Evolutionary conservation across 2,113 vertebrate genomes (phyloP), one percentile per base, ranked within the genome.

Genomic region (Strix uralensis): DNA sequence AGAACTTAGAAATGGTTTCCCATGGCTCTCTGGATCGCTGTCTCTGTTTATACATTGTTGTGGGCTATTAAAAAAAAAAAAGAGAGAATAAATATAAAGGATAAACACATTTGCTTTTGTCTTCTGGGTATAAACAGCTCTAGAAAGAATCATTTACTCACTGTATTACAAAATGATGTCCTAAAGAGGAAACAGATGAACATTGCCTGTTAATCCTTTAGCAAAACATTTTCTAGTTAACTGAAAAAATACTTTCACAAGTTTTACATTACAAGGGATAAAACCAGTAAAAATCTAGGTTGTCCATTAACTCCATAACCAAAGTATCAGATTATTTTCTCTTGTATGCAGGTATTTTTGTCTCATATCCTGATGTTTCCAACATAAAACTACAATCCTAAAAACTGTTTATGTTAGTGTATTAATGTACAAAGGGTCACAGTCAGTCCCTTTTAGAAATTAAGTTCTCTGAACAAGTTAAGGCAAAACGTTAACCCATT

Each of bases 1-100:
- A 94, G 98, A 98, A 98, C 99, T 99, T 88, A 99, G 97, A 97
- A 99, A 98, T 94, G 98, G 98, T 97, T 98, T 98, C 96, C 96
- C 98, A 88, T 98, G 98, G 97, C 98, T 98, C 92, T 98, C 98
- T 54, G 97, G 94, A 96, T 98, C 97, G 85, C 97, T 96, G 61
- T 99, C 98, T 97, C 98, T 97, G 93, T 98, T 99, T 97, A 98
- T 97, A 98, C 98, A 99, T 84, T 95, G 96, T 81, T 87, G 97
- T 93, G 97, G 90, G 94, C 98, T 98, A 97, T 93, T 94, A 83
- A 66, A 91, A 87, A 94, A 83, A 86, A 96, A 67, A 66, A 77
- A 86, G 95, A 82, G 75, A 61, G 47, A 89, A 74, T 92, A 52
- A 96, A 94, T 81, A 79, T 14, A 86, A 86, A 85, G 66, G 47